A percentile compares a stretch with the other conserved stretches of the same genome.
Evolutionary conservation across 2,888 invertebrate species (phyloP).

Genomic region (Xylocampa areola): DNA sequence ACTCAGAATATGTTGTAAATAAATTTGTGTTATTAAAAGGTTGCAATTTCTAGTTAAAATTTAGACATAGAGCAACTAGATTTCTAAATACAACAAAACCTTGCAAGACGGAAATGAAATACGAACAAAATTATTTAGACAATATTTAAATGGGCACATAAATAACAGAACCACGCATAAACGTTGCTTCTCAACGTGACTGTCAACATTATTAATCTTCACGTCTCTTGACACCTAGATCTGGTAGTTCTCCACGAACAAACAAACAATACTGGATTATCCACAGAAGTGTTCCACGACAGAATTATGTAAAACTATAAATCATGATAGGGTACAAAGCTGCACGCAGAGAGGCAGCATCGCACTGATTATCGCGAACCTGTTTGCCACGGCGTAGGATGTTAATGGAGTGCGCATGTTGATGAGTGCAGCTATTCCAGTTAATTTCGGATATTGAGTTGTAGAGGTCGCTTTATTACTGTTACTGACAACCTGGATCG

Average conservation of each 20-base stretch:
- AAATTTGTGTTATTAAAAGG: too few relatives aligned
- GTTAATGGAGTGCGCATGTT: constrained; percentile 10
- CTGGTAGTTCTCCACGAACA: constrained; percentile 21
- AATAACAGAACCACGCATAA: constrained; percentile 28
- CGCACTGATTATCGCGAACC: constrained; percentile 75
- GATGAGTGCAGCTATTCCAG: neutral
- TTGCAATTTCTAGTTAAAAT: too few relatives aligned
- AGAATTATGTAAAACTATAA: constrained; percentile 56
- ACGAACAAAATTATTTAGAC: neutral
- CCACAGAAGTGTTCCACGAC: constrained; percentile 35
- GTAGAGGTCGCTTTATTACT: too few relatives aligned
- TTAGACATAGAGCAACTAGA: too few relatives aligned
- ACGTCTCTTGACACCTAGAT: constrained; percentile 37
- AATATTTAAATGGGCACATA: constrained; percentile 24
- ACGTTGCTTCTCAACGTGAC: constrained; percentile 9
- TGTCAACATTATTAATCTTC: constrained; percentile 38
- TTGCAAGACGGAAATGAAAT: neutral
- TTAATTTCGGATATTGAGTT: too few relatives aligned
- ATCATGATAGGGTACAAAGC: constrained; percentile 56
- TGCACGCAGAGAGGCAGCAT: constrained; percentile 58
- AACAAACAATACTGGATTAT: constrained; percentile 53
- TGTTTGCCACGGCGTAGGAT: constrained; percentile 56
- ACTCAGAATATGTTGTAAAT: too few relatives aligned
- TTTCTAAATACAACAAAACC: neutral
- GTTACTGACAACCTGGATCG: too few relatives aligned